Base-by-base conservation (phyloP, 2,888 invertebrate genomes). In the Neoscelio sp. region DNA sequence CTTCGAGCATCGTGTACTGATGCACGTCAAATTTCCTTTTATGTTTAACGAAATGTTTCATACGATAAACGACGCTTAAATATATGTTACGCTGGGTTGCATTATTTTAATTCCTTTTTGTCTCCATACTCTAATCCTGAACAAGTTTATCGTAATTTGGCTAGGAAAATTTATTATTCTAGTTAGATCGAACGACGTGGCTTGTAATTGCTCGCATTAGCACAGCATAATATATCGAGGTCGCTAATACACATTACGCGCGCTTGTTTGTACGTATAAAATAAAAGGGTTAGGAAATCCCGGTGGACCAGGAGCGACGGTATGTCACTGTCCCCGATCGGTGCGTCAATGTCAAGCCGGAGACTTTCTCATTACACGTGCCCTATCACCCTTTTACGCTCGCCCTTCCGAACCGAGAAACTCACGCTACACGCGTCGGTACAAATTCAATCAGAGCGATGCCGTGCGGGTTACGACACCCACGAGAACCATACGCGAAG, bases 331-430 rank as follows among this genome's bases (percentile, higher is more conserved):
- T 85, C 84, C 83, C 78, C 60, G 81, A 81, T 82, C 80, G 71
- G 81, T 77, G 82, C 75, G 86, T 86, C 85, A 86, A 85, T 81
- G 85, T 84, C 86, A 85, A 73, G 42, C 82, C 76, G 80, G 82
- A 78, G 83, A 84, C 85, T 84, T 86, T 87, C 86, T 86, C 86
- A 86, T 87, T 87, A 86, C 83, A 70, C 82, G 79, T 77, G 77
- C 78, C 80, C 80, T 67, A 70, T 82, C 80, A 78, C 82, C 83
- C 82, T 81, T 83, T 68, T 56, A 48, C 71, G 38, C 40, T 40
- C 40, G 58, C 73, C 60, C 73, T 65, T 67, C 42, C 33, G 54
- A 78, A 70, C 54, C 67, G 65, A 56, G 60, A 28, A 52, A 54
- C 54, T 68, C 65, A 33, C 74, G 56, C 33, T 52, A 60, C 73